Conservation (phyloP, 2,888 invertebrate genomes). For the Pomacea canaliculata region DNA sequence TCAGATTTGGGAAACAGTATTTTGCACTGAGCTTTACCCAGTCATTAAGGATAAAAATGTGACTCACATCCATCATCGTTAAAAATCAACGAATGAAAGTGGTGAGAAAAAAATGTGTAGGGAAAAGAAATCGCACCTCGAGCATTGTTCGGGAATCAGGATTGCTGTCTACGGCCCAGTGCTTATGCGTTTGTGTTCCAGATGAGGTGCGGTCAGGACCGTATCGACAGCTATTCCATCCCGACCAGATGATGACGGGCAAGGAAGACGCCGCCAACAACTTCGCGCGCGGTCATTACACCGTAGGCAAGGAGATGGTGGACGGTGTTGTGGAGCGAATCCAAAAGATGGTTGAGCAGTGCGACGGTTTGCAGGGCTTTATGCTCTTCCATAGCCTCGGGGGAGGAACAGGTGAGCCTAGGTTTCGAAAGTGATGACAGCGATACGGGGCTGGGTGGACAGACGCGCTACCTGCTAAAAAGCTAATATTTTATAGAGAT, state of each 20-base stretch:
- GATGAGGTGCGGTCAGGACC: conserved; percentile 23
- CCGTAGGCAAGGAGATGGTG: conserved; percentile 26
- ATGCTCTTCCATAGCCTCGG: conserved; percentile 25
- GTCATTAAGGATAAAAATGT: no score
- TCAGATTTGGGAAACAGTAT: no score
- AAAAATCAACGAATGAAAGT: no score
- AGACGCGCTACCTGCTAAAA: background rate
- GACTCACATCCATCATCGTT: no score
- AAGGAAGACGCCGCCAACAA: conserved; percentile 30
- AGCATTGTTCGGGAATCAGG: no score
- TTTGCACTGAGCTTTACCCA: no score
- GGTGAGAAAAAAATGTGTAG: no score
- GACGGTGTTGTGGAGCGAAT: conserved; percentile 21
- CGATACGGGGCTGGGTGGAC: background rate
- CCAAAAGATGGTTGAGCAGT: conserved; percentile 13
- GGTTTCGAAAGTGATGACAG: background rate
- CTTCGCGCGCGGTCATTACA: conserved; percentile 27
- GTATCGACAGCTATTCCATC: conserved; percentile 26
- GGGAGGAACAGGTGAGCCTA: conserved; percentile 19
- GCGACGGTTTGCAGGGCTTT: conserved; percentile 26
- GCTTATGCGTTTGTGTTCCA: background rate
- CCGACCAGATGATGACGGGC: conserved; percentile 24
- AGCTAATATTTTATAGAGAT: no score
- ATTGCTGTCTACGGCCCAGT: no score
- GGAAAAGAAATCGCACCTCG: no score